These are phyloP conservation scores for Bergia sp. DNA, from an alignment of 92 coral and sea anemone genomes.

Conservation along the genomic window DNA sequence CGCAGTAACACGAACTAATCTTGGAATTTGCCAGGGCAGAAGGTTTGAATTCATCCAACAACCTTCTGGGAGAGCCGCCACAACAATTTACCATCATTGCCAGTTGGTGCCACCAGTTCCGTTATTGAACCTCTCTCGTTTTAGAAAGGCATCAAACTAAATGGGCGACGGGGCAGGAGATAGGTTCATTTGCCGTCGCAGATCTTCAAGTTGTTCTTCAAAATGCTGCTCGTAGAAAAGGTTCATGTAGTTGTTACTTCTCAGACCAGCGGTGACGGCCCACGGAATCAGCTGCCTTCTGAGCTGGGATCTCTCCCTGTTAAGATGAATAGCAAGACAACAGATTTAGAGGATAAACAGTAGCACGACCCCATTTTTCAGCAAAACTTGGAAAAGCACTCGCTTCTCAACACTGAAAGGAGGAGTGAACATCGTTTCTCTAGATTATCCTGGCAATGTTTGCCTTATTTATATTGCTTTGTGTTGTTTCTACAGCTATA, in stretches of 20 bases:
- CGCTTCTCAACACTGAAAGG: no score
- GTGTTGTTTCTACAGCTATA: no score
- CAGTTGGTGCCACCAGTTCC: neutral
- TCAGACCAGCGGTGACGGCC: conserved; percentile 85
- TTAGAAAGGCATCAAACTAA: neutral
- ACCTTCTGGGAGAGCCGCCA: neutral
- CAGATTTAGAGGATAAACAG: neutral
- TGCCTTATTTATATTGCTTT: no score
- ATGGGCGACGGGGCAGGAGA: conserved; percentile 59
- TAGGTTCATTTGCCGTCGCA: conserved; percentile 70
- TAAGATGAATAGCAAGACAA: neutral
- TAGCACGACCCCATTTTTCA: neutral
- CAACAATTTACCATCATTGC: neutral
- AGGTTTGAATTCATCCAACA: no score
- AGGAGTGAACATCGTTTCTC: no score
- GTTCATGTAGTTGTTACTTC: conserved; percentile 79
- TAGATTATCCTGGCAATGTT: no score
- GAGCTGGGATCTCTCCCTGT: conserved; percentile 73
- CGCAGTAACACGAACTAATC: no score
- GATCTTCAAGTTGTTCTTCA: conserved; percentile 73
- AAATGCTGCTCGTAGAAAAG: conserved; percentile 84
- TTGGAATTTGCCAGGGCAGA: no score
- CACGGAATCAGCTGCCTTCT: conserved; percentile 82
- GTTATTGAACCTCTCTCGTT: neutral
- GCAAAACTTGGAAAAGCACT: no score